Base-by-base conservation (phyloP, 2,797 vertebrate genomes). In the Parauchenoglanis punctatus region DNA sequence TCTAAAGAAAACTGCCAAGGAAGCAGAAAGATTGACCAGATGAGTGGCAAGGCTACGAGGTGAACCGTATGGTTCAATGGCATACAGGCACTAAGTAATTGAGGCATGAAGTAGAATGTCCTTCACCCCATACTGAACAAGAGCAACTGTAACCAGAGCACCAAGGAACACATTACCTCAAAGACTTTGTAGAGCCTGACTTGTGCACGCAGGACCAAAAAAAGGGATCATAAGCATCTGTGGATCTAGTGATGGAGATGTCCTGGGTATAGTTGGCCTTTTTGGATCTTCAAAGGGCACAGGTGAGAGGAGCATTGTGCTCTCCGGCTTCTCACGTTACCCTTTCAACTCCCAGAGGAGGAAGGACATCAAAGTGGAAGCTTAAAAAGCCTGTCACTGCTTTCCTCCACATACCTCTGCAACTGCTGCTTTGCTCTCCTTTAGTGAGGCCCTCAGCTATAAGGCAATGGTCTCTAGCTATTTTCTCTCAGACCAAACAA, bases 221-320 rank as follows among this genome's bases (percentile, higher is more conserved):
- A 86, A 88, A 89, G 91, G 91, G 81, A 52, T 83, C 76, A 87
- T 81, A 88, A 90, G 85, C 46, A 91, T 92, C 92, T 92, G 89
- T 91, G 91, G 86, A 91, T 90, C 87, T 89, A 92, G 91, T 93
- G 93, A 95, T 93, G 94, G 93, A 94, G 93, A 94, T 91, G 93
- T 94, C 92, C 91, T 94, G 85, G 92, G 92, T 93, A 94, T 94
- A 94, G 94, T 95, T 95, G 93, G 94, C 93, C 92, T 93, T 93
- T 92, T 94, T 93, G 92, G 91, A 93, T 95, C 95, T 96, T 96
- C 96, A 96, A 96, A 96, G 95, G 91, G 91, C 93, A 93, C 95
- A 96, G 96, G 95, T 96, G 96, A 96, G 95, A 95, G 95, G 93
- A 70, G 93, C 93, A 96, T 96, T 96, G 95, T 96, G 94, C 92